Percentiles rank a stretch among this genome's conserved stretches.
phyloP scores from a whole-genome alignment of 2,888 invertebrate genomes.

The Lasioglossum figueresi region DNA sequence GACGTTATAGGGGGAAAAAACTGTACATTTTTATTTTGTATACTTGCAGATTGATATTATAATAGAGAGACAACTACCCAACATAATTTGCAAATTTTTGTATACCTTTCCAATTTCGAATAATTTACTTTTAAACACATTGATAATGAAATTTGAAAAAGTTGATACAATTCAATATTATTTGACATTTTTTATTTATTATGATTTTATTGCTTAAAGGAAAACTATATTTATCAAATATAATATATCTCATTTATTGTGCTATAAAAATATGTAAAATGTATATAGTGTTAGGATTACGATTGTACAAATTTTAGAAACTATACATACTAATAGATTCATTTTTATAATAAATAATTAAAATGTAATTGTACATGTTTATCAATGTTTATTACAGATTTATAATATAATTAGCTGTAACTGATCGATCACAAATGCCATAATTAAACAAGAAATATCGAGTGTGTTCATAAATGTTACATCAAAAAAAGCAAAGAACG shows the following conservation, averaged over 20 bases:
- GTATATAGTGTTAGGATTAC: slow-evolving; percentile 17
- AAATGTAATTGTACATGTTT: slow-evolving; percentile 7
- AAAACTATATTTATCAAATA: not conserved
- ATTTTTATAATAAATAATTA: slow-evolving; percentile 28
- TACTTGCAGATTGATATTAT: not conserved
- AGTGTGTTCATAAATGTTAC: no score
- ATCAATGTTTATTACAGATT: not conserved
- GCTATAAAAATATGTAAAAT: slow-evolving; percentile 12
- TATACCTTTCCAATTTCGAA: not conserved
- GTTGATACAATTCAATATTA: no score
- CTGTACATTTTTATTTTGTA: slow-evolving; percentile 6
- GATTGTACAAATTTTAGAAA: slow-evolving; percentile 23
- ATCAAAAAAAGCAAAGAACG: no score
- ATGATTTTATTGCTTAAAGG: not conserved
- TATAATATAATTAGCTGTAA: no score
- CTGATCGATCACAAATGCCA: no score
- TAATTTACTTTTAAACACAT: not conserved
- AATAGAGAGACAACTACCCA: not conserved
- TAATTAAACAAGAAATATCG: no score
- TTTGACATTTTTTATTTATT: not conserved
- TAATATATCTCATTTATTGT: slow-evolving; percentile 2
- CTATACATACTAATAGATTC: slow-evolving; percentile 2
- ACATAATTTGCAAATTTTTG: not conserved
- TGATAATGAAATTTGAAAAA: not conserved
- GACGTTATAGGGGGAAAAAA: not conserved